A percentile compares a stretch with the other conserved stretches of the same genome.
These are phyloP conservation scores for Tympanuchus pallidicinctus DNA, from an alignment of 2,113 vertebrate species.

Conservation along the genomic window DNA sequence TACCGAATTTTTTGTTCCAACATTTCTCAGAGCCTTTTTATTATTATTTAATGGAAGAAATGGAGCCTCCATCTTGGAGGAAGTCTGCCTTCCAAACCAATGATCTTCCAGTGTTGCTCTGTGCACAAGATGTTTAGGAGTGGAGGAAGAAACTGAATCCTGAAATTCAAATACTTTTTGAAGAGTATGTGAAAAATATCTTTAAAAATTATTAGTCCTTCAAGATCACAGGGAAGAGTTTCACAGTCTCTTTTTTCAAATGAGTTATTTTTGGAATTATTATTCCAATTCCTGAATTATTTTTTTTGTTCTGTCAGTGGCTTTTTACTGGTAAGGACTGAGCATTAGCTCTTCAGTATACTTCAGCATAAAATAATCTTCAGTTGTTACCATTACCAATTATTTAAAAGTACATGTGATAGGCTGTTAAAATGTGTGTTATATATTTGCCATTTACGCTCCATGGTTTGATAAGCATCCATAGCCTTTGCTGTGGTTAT, in stretches of 20 bases:
- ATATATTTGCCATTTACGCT: neutral
- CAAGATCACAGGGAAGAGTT: neutral
- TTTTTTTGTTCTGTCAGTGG: neutral
- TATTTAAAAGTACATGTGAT: neutral
- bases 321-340: neutral
- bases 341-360: neutral
- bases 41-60: neutral
- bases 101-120: neutral
- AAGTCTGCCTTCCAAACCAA: neutral
- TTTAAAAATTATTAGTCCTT: neutral
- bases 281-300: neutral
- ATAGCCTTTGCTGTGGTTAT: constrained; percentile 7
- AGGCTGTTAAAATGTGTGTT: neutral
- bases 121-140: neutral
- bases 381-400: neutral
- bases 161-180: neutral
- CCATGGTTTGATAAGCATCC: neutral
- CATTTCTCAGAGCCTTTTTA: neutral
- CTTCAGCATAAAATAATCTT: neutral
- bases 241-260: neutral
- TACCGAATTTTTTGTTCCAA: neutral
- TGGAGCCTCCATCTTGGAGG: neutral
- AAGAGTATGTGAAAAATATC: neutral
- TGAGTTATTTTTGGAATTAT: neutral
- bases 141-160: neutral